Conservation (phyloP, 2,888 invertebrate species). For the Cerceris ruficornis region DNA sequence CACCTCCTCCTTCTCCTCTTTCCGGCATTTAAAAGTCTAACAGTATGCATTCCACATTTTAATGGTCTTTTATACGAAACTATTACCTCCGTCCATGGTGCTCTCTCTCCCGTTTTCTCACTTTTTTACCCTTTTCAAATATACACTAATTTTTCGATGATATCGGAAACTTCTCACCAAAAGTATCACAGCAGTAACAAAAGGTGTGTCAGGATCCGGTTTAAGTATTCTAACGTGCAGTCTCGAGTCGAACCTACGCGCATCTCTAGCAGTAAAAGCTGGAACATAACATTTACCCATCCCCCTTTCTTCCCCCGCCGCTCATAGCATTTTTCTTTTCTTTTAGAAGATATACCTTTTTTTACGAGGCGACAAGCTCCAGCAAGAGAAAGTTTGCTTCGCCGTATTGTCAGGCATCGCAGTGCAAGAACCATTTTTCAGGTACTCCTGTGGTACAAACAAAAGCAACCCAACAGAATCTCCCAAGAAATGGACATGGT, state of each 20-base stretch:
- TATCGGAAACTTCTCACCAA: conserved; percentile 6
- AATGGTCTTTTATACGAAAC: too few relatives aligned
- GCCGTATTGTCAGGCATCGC: conserved; percentile 13
- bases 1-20: conserved; percentile 14
- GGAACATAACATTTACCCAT: conserved; percentile 44
- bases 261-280: conserved; percentile 29
- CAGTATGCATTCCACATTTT: too few relatives aligned
- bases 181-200: conserved; percentile 7
- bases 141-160: neutral
- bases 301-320: conserved; percentile 4
- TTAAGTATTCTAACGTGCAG: conserved; percentile 7
- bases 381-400: conserved; percentile 24
- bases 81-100: neutral
- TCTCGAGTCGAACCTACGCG: conserved; percentile 6
- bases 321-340: neutral
- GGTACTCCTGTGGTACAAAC: conserved; percentile 47
- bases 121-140: neutral
- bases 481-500: conserved; percentile 17
- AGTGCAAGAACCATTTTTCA: conserved; percentile 18
- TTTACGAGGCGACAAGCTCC: conserved; percentile 16
- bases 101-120: neutral
- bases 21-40: too few relatives aligned
- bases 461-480: conserved; percentile 40
- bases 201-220: conserved; percentile 18
- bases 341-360: conserved; percentile 4